Conservation (phyloP, 92 coral and sea anemone species). For the Anthopleura xanthogrammica region DNA sequence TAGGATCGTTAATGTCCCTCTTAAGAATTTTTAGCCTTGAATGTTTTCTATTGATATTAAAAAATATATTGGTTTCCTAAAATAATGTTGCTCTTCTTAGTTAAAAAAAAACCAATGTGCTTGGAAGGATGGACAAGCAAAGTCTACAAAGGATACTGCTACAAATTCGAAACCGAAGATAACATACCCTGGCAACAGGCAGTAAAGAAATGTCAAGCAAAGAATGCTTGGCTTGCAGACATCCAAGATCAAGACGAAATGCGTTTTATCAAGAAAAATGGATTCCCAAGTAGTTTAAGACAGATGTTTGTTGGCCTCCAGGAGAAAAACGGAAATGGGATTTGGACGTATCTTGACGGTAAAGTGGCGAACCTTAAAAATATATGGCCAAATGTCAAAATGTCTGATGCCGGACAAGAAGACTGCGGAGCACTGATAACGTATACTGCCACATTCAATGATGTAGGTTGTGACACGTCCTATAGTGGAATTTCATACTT, state of each 20-base stretch:
- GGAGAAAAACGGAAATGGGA: background rate
- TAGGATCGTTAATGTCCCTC: no score
- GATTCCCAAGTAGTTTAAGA: background rate
- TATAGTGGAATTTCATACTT: constrained; percentile 6
- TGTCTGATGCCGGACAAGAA: constrained; percentile 17
- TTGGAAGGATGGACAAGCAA: constrained; percentile 5
- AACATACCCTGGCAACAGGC: constrained; percentile 17
- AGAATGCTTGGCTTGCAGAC: constrained; percentile 16
- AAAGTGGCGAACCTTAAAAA: background rate
- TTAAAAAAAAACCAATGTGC: background rate
- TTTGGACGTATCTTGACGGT: constrained; percentile 18
- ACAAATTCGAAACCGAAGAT: background rate
- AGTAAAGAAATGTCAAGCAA: background rate
- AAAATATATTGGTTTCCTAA: no score
- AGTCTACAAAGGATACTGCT: constrained; percentile 17
- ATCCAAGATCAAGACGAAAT: constrained; percentile 14
- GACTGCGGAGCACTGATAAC: constrained; percentile 22
- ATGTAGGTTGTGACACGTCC: background rate
- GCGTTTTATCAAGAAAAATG: background rate
- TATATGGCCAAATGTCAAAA: constrained; percentile 21
- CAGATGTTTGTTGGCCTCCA: constrained; percentile 19
- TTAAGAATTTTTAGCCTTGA: no score
- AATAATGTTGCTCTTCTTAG: no score
- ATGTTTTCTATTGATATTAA: no score
- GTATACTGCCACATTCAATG: constrained; percentile 8